Evolutionary conservation across 2,888 invertebrate species (phyloP).

Genomic region (Drosophila villosipedis): DNA sequence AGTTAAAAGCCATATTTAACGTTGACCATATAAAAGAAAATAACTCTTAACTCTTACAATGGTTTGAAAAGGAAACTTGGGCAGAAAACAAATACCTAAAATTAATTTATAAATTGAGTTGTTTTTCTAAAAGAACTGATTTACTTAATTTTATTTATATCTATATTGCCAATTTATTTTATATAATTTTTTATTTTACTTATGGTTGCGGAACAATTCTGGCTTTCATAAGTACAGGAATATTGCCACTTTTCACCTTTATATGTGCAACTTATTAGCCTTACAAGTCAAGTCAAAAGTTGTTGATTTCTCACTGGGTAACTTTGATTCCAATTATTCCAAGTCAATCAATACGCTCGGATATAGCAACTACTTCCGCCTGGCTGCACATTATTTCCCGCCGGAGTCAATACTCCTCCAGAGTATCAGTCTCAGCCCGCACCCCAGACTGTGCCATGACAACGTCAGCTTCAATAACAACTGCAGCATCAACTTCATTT

Average conservation of each 20-base stretch:
- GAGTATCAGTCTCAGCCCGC: conserved; percentile 4
- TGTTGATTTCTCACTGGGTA: conserved; percentile 32
- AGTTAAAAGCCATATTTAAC: not conserved
- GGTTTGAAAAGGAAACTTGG: no score
- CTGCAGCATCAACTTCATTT: conserved; percentile 32
- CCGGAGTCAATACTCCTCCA: conserved; percentile 8
- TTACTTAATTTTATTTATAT: no score
- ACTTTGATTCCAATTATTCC: conserved; percentile 52
- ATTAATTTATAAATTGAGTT: no score
- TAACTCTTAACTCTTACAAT: not conserved
- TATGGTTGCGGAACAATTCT: not conserved
- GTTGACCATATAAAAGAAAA: not conserved
- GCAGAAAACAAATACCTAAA: no score
- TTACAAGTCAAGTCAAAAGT: conserved; percentile 21
- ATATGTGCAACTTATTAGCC: conserved; percentile 23
- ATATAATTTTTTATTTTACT: not conserved
- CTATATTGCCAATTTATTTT: not conserved
- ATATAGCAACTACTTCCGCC: conserved; percentile 71
- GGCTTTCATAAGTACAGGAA: not conserved
- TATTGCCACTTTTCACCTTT: not conserved
- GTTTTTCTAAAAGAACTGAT: no score
- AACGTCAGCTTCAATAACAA: conserved; percentile 41
- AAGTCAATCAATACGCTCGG: conserved; percentile 64
- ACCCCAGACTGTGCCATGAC: conserved; percentile 37
- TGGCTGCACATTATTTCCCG: conserved; percentile 65